Conservation (phyloP, 2,888 invertebrate species). For the Himalopsyche anomala region DNA sequence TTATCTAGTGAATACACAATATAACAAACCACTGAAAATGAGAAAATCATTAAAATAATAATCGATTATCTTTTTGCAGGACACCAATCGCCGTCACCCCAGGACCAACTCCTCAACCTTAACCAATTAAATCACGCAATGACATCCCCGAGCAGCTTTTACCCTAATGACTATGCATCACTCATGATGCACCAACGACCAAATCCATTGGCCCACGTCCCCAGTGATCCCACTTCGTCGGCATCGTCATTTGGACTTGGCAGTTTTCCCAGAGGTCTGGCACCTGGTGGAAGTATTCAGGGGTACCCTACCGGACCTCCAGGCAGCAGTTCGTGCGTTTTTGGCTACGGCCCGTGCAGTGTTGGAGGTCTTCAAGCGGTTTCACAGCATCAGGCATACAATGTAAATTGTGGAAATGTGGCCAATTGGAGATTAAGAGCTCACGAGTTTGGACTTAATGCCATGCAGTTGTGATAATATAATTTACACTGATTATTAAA, state of each 20-base stretch:
- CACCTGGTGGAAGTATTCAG: constrained; percentile 58
- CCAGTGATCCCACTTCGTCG: constrained; percentile 73
- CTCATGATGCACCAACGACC: constrained; percentile 74
- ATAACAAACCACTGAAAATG: too few relatives aligned
- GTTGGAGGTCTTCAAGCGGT: constrained; percentile 70
- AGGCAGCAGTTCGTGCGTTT: constrained; percentile 72
- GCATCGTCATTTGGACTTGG: constrained; percentile 71
- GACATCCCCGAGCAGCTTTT: constrained; percentile 68
- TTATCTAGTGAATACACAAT: too few relatives aligned
- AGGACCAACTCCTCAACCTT: constrained; percentile 71
- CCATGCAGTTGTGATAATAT: constrained; percentile 68
- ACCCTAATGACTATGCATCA: constrained; percentile 74
- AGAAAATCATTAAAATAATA: too few relatives aligned
- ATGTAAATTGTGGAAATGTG: constrained; percentile 70
- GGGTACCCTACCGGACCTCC: constrained; percentile 68
- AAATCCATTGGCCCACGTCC: constrained; percentile 68
- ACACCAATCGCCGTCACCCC: constrained; percentile 71
- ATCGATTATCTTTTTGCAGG: constrained; percentile 67
- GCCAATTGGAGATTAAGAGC: constrained; percentile 76
- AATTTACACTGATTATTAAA: not conserved
- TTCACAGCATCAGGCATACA: constrained; percentile 69
- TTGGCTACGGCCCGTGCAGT: constrained; percentile 70
- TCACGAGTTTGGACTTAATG: constrained; percentile 76
- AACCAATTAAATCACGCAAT: constrained; percentile 72
- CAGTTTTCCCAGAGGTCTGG: constrained; percentile 71